Evolutionary conservation across 2,113 vertebrate species (phyloP).

Genomic region (Erythrocercus mccallii): DNA sequence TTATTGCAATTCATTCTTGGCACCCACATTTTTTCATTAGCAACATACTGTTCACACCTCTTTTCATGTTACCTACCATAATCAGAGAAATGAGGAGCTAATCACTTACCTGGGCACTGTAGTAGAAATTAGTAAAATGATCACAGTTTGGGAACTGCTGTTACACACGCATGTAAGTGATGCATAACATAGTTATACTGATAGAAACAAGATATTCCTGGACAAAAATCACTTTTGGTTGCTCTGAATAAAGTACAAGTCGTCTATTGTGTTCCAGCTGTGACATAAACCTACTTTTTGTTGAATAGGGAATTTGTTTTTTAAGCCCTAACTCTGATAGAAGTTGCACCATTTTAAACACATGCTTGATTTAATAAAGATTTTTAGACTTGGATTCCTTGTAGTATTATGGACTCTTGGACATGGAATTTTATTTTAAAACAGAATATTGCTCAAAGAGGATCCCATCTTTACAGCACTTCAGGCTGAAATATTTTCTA

Average conservation of each 20-base stretch:
- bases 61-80: background rate
- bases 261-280: background rate
- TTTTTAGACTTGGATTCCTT: background rate
- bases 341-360: background rate
- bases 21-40: constrained; percentile 2
- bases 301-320: background rate
- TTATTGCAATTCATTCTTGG: background rate
- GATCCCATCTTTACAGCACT: background rate
- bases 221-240: background rate
- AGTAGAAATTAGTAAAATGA: background rate
- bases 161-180: background rate
- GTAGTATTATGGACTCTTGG: background rate
- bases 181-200: background rate
- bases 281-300: background rate
- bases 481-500: background rate
- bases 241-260: background rate
- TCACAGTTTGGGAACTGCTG: background rate
- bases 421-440: background rate
- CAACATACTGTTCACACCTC: background rate
- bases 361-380: background rate
- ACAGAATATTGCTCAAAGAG: background rate
- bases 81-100: constrained; percentile 3
- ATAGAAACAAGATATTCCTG: background rate
- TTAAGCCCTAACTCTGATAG: background rate
- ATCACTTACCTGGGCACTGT: background rate